These are phyloP conservation scores for Cassiopea xamachana DNA, from an alignment of 30 jellyfish, hydroid and myxozoan species.

Conservation along the genomic window DNA sequence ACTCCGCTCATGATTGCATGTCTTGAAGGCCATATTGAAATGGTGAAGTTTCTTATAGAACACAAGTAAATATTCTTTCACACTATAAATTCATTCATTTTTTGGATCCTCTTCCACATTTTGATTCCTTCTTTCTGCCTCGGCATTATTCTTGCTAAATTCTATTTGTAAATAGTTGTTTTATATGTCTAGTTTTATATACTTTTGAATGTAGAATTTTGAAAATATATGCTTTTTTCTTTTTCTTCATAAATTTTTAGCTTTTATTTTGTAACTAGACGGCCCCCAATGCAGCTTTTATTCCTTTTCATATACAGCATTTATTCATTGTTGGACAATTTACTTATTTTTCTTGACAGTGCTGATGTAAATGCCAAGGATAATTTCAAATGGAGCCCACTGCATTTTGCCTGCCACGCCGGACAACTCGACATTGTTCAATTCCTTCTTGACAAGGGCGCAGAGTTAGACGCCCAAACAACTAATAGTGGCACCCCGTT, in stretches of 20 bases:
- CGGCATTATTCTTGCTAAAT: no score
- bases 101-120: no score
- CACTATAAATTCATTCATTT: not conserved
- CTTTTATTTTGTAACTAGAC: no score
- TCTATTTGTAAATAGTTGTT: no score
- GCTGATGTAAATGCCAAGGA: slow-evolving; percentile 93
- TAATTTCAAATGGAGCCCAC: slow-evolving; percentile 93
- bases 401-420: slow-evolving; percentile 94
- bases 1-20: slow-evolving; percentile 95
- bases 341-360: slow-evolving; percentile 9
- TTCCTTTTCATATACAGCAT: no score
- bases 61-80: slow-evolving; percentile 60
- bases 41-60: slow-evolving; percentile 81
- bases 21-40: slow-evolving; percentile 86
- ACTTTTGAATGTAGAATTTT: no score
- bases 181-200: no score
- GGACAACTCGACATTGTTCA: slow-evolving; percentile 93
- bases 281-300: no score
- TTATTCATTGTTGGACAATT: no score
- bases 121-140: no score
- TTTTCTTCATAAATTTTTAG: no score
- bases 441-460: slow-evolving; percentile 82
- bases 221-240: no score
- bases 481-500: slow-evolving; percentile 95
- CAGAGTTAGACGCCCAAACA: slow-evolving; percentile 84